Base-by-base conservation (phyloP, 2,888 invertebrate genomes). In the Ypsolopha scabrella region DNA sequence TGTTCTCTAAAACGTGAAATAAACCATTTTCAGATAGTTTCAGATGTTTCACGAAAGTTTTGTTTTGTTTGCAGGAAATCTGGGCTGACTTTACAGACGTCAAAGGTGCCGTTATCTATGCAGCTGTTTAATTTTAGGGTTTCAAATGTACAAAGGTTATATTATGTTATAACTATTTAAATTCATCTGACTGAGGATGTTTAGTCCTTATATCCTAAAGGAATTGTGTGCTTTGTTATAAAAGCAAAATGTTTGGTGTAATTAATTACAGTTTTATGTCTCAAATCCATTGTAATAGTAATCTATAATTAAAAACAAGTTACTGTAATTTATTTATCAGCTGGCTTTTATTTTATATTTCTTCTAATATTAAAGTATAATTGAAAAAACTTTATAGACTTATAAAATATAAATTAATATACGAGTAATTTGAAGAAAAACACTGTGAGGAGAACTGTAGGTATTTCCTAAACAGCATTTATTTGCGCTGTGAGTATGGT, bases 61-160 rank as follows among this genome's bases (percentile, higher is more conserved):
- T 50, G 50, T 48, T 43, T 38, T 48, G 51, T 47, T 57, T 57
- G 37, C 56, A 57, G 57, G 54, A 52, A 48, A 43, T 56, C n/a
- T 45, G 39, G 33, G 14, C 53, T 34, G 51, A 55, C 9, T 52
- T 43, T 11, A 13, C 37, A n/a, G 24, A 48, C 1, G 38, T 49
- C 34, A 56, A 46, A 48, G 56, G 51, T 33, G 52, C 46, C 6
- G 52, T 57, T 11, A 37, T 46, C 24, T 56, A 57, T 49, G 52
- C 54, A 0, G 50, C 36, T n/a, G 38, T 57, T 11, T 57, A 54
- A 56, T 13, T 24, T 41, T 51, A 41, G 43, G 6, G 33, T 45
- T 33, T 37, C 7, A 41, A 7, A 13, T 6, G 7, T 41, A 1
- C n/a, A 1, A 13, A 41, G 41, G 41, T 41, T 11, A 6, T 13